Evolutionary conservation across 2,113 vertebrate species (phyloP).

Genomic region (Phocoena sinus): DNA sequence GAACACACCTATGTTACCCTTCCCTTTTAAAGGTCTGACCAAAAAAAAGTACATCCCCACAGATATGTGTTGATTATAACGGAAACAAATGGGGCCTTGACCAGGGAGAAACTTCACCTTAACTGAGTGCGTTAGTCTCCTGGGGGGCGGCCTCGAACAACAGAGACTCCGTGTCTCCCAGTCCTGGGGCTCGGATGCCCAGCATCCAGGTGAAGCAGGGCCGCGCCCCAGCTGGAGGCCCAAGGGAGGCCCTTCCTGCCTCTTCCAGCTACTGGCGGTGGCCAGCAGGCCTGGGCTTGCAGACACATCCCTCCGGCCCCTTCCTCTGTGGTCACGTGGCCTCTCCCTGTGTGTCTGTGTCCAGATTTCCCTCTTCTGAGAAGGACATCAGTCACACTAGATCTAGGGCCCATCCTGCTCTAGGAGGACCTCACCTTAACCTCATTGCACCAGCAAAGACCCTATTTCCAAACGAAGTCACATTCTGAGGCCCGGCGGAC

Average conservation of each 20-base stretch:
- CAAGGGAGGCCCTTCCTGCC: too few species aligned
- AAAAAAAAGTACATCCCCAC: not conserved
- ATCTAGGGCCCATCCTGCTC: not conserved
- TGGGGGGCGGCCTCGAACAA: not conserved
- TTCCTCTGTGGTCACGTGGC: not conserved
- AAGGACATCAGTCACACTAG: not conserved
- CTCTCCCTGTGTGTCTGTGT: not conserved
- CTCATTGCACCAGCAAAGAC: not conserved
- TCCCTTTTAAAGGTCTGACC: too few species aligned
- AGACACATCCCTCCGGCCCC: not conserved
- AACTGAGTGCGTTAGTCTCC: not conserved
- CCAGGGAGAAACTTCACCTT: not conserved
- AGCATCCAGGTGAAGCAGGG: not conserved
- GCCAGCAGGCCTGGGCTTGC: not conserved
- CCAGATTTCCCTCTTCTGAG: not conserved
- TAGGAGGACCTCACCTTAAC: not conserved
- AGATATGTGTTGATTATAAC: not conserved
- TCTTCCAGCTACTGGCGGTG: not conserved
- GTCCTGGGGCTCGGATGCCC: rapidly evolving
- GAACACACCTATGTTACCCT: too few species aligned
- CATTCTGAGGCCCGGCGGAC: not conserved
- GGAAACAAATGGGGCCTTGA: not conserved
- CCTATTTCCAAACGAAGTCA: not conserved
- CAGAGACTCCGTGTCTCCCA: not conserved
- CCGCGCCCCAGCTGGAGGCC: rapidly evolving